These are phyloP conservation scores for Salvator merianae DNA, from an alignment of 2,113 vertebrate genomes.

Conservation along the genomic window DNA sequence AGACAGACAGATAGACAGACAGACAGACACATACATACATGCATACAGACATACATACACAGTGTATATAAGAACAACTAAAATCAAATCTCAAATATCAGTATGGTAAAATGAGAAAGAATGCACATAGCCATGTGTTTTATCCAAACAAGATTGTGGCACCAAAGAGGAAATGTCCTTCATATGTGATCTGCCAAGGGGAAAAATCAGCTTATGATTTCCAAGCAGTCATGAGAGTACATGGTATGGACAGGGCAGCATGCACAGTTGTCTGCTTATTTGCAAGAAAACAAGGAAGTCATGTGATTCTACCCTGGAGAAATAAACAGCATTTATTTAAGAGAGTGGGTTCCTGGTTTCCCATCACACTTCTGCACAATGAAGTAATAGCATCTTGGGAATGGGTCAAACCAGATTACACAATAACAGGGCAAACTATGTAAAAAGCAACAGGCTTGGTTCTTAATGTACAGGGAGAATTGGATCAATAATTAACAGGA, in stretches of 20 bases:
- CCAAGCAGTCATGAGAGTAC: not conserved
- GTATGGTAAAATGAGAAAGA: not conserved
- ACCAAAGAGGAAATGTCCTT: not conserved
- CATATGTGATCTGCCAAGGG: not conserved
- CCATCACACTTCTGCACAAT: not conserved
- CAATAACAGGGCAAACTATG: not conserved
- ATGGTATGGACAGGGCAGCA: not conserved
- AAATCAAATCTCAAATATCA: conserved; percentile 9
- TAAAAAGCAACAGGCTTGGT: not conserved
- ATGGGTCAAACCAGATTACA: too few species aligned
- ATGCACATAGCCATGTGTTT: not conserved
- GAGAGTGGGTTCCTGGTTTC: too few species aligned
- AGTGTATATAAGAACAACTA: not conserved
- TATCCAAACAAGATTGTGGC: not conserved
- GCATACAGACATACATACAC: not conserved
- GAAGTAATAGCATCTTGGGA: not conserved
- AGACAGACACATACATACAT: too few species aligned
- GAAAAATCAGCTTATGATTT: not conserved
- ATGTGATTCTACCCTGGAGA: not conserved
- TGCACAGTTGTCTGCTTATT: not conserved
- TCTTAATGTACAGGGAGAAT: not conserved
- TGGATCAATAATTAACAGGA: not conserved
- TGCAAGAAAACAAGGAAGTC: not conserved
- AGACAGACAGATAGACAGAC: too few species aligned
- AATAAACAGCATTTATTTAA: not conserved